These are phyloP conservation scores for Diarsia rubi DNA, from an alignment of 2,888 invertebrate species.

Conservation along the genomic window DNA sequence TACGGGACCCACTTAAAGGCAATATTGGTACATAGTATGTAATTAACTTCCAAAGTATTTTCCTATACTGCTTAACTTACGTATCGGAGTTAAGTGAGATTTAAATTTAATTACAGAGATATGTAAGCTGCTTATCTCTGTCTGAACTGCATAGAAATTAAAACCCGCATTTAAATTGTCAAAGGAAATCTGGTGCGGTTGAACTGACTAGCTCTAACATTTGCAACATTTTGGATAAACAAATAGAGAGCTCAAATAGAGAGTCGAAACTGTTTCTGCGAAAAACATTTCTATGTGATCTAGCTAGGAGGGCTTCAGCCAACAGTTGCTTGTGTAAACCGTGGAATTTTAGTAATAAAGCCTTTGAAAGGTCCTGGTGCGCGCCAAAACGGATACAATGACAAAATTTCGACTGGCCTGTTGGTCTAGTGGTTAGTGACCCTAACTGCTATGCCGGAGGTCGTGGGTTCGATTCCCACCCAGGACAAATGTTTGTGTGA, in stretches of 20 bases:
- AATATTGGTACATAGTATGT: constrained; percentile 6
- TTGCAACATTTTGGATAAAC: not conserved
- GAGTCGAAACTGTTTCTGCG: not conserved
- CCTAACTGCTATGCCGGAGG: too few species aligned
- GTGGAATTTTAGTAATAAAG: not conserved
- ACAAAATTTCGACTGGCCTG: too few species aligned
- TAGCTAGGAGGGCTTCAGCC: not conserved
- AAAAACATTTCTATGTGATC: too few species aligned
- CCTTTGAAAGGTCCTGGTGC: not conserved
- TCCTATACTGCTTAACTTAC: not conserved
- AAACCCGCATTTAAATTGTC: constrained; percentile 1
- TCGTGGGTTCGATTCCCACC: too few species aligned
- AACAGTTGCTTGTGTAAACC: not conserved
- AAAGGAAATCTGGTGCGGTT: constrained; percentile 1
- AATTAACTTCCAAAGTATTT: constrained; percentile 1
- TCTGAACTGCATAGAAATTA: not conserved
- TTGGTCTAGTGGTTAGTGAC: too few species aligned
- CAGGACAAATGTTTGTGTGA: too few species aligned
- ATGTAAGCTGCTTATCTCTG: constrained; percentile 5
- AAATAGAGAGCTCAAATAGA: not conserved
- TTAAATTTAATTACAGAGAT: not conserved
- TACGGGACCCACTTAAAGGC: too few species aligned
- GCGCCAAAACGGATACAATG: not conserved
- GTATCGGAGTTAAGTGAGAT: not conserved
- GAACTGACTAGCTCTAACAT: not conserved